These are phyloP conservation scores for Carlito syrichta DNA, from an alignment of 2,113 vertebrate genomes.

Conservation along the genomic window DNA sequence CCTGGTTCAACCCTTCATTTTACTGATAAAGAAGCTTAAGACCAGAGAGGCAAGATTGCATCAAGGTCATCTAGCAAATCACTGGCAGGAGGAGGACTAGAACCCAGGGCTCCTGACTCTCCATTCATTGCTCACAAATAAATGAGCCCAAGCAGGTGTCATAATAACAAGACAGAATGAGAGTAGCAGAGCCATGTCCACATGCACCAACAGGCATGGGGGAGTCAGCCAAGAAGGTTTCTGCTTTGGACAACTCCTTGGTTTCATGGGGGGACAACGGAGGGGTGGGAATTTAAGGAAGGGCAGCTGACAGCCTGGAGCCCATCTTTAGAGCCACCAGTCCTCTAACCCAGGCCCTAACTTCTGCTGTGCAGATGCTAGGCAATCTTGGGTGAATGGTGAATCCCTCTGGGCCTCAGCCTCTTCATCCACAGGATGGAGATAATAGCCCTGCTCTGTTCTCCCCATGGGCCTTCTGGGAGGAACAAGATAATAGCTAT, in stretches of 20 bases:
- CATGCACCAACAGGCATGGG: accelerated
- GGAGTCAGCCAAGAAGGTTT: not conserved
- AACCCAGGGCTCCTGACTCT: not conserved
- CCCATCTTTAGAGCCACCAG: not conserved
- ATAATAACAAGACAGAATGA: not conserved
- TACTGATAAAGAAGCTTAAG: not conserved
- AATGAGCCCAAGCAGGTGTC: not conserved
- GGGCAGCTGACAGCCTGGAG: not conserved
- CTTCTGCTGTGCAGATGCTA: not conserved
- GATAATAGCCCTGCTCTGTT: not conserved
- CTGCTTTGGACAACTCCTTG: not conserved
- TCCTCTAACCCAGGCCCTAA: not conserved
- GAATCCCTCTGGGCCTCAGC: not conserved
- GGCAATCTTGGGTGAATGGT: not conserved
- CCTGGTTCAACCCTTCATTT: not conserved
- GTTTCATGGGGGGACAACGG: not conserved
- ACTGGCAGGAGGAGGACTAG: not conserved
- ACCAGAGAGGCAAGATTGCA: accelerated
- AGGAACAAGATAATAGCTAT: not conserved
- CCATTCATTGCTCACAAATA: not conserved
- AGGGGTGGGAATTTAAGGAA: not conserved
- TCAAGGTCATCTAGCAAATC: not conserved
- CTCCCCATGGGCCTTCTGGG: not conserved
- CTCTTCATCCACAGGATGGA: not conserved
- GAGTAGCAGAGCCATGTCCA: not conserved